Evolutionary conservation across 2,113 vertebrate genomes (phyloP), one percentile per base, ranked within the genome.

Genomic region (Callopanchax toddi): DNA sequence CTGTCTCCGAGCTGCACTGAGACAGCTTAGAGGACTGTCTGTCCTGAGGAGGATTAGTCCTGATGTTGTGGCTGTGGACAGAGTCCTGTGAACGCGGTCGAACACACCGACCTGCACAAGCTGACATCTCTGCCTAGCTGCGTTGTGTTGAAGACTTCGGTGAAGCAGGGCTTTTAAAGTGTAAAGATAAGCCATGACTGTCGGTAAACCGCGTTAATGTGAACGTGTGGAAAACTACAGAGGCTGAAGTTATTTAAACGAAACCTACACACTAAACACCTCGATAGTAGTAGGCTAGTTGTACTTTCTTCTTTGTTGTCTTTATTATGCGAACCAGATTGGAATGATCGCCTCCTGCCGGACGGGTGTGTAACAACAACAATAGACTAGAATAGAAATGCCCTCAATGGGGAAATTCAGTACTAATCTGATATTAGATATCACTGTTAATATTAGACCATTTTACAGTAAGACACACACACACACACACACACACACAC

Each of bases 151-250:
- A 0, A 86, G 46, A 39, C 23, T 67, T 11, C 63, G 50, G 13
- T 68, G 71, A 36, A 44, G 4, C 42, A 87, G 45, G 16, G 65
- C 32, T 76, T 76, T 86, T 4, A 88, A 22, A 61, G 91, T 49
- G 2, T 86, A 69, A 15, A 56, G 61, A 50, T 76, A 90, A 68
- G 87, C 69, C 84, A 91, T 92, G 48, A 6, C 21, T 25, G 46
- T 32, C 7, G 51, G 32, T 36, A 18, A 22, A 11, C 7, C 5
- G 3, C 6, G 25, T 9, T 9, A 11, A 44, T 10, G n/a, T 9
- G 39, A 60, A 43, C 22, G 25, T 12, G 29, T 6, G 15, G 2
- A 3, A 1, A 39, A 17, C 20, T n/a, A 43, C 6, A 43, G 6
- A 6, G 13, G 36, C 8, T 2, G n/a, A n/a, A n/a, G n/a, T n/a